A percentile compares a stretch with the other conserved stretches of the same genome.
phyloP scores from a whole-genome alignment of 2,113 vertebrate genomes.

The Anolis carolinensis region DNA sequence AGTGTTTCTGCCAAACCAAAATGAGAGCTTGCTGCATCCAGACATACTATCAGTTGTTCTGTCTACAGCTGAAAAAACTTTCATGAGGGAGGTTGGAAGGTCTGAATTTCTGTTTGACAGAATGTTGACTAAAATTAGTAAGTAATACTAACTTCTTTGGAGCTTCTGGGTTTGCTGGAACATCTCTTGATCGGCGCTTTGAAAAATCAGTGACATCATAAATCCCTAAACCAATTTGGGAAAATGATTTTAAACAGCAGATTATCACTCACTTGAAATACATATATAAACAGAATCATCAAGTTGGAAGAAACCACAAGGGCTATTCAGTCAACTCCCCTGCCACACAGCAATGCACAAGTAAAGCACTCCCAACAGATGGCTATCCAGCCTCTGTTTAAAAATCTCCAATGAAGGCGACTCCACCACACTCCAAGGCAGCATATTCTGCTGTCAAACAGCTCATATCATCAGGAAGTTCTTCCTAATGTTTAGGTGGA shows the following conservation, averaged over 20 bases:
- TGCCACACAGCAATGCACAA: too few relatives aligned
- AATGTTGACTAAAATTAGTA: neutral
- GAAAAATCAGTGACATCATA: neutral
- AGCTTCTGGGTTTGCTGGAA: neutral
- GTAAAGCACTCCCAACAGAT: too few relatives aligned
- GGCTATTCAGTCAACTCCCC: too few relatives aligned
- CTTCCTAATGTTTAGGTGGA: too few relatives aligned
- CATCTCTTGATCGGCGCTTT: neutral
- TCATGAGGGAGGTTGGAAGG: neutral
- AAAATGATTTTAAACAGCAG: neutral
- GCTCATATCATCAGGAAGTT: too few relatives aligned
- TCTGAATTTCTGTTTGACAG: neutral
- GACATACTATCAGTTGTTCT: neutral
- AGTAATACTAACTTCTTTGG: neutral
- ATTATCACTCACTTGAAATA: neutral
- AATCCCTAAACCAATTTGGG: neutral
- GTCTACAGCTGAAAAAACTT: conserved; percentile 13
- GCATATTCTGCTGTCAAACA: too few relatives aligned
- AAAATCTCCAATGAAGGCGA: too few relatives aligned
- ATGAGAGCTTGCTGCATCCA: conserved; percentile 12
- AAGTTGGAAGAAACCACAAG: too few relatives aligned
- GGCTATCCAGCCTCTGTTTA: too few relatives aligned
- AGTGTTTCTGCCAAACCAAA: conserved; percentile 24
- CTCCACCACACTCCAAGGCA: too few relatives aligned
- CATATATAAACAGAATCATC: too few relatives aligned